A percentile compares a stretch with the other conserved stretches of the same genome.
Conservation (phyloP, 2,797 vertebrate species). For the Pteropus rufus region DNA sequence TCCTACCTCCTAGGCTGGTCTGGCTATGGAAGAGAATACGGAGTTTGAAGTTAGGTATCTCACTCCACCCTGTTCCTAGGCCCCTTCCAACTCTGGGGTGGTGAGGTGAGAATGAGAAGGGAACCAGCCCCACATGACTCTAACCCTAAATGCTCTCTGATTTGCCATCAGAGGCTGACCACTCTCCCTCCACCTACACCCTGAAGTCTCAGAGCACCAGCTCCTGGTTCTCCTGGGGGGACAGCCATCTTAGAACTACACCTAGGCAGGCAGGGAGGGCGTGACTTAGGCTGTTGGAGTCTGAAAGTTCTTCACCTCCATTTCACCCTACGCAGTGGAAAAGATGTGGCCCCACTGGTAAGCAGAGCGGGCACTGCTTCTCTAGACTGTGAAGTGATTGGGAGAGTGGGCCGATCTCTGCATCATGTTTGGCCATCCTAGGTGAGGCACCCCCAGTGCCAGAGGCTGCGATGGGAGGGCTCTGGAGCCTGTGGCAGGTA, state of each 20-base stretch:
- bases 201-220: not conserved
- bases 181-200: not conserved
- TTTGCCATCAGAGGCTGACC: not conserved
- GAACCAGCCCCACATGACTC: not conserved
- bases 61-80: not conserved
- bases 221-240: not conserved
- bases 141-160: not conserved
- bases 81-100: not conserved
- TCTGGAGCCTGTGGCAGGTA: not conserved
- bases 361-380: not conserved
- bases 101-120: not conserved
- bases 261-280: not conserved
- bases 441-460: not conserved
- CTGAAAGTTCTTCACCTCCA: not conserved
- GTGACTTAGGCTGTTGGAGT: not conserved
- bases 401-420: not conserved
- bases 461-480: fast-evolving
- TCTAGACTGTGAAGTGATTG: not conserved
- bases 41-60: not conserved
- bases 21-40: not conserved
- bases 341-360: not conserved
- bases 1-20: not conserved
- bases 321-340: not conserved
- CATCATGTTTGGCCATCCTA: not conserved
- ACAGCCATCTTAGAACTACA: not conserved